Evolutionary conservation across 1,140 invertebrate genomes (phyloP).

Genomic region (Trachelipus rathkii): DNA sequence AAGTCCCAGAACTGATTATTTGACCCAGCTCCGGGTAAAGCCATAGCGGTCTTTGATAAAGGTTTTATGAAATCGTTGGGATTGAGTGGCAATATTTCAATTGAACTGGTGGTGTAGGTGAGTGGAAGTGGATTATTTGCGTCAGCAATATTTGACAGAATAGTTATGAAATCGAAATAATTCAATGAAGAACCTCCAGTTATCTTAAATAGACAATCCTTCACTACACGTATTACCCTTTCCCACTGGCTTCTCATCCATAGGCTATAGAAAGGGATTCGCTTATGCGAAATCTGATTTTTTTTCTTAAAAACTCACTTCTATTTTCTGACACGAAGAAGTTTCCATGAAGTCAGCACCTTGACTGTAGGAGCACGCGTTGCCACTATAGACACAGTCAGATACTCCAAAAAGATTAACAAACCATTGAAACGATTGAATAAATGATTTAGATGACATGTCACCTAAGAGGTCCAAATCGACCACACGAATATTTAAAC

Average conservation of each 20-base stretch:
- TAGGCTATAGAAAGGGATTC: background rate
- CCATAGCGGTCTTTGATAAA: too few relatives aligned
- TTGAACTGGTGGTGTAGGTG: too few relatives aligned
- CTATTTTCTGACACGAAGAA: background rate
- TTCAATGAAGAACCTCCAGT: background rate
- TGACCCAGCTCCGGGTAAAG: too few relatives aligned
- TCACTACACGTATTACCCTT: background rate
- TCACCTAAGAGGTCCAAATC: background rate
- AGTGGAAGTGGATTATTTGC: background rate
- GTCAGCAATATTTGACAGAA: background rate
- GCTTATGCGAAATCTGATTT: background rate
- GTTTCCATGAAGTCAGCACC: background rate
- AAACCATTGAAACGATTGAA: background rate
- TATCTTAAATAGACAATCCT: background rate
- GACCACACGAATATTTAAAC: background rate
- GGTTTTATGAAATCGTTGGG: too few relatives aligned
- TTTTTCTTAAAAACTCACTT: background rate
- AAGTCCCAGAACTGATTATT: too few relatives aligned
- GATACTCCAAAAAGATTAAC: background rate
- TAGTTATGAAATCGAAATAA: slow-evolving; percentile 1
- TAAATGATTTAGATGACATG: background rate
- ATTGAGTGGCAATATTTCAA: too few relatives aligned
- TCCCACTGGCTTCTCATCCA: background rate
- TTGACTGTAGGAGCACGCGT: background rate
- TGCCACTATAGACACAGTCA: background rate